phyloP scores from a whole-genome alignment of 53 echinoderm and acorn worm genomes.

The Holothuria scabra region DNA sequence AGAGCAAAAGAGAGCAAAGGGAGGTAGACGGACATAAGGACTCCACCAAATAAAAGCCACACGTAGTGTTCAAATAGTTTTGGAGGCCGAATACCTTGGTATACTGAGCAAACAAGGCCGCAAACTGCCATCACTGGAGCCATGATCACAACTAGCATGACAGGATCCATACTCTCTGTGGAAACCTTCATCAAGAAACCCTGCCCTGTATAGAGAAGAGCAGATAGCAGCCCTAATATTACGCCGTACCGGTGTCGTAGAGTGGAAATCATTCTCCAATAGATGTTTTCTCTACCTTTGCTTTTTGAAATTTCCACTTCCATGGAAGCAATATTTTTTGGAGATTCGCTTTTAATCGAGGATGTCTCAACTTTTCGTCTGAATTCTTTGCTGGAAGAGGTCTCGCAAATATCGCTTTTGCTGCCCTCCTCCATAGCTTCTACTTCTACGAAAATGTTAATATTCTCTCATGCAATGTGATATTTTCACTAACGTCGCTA shows the following conservation, averaged over 20 bases:
- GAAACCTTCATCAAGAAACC: background rate
- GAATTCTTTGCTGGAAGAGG: too few relatives aligned
- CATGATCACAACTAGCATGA: background rate
- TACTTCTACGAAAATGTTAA: too few relatives aligned
- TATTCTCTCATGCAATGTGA: too few relatives aligned
- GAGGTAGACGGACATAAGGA: background rate
- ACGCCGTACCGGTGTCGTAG: background rate
- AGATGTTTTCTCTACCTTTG: too few relatives aligned
- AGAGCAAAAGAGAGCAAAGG: background rate
- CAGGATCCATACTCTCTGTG: background rate
- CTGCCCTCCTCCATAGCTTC: too few relatives aligned
- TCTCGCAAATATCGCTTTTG: too few relatives aligned
- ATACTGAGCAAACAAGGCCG: background rate
- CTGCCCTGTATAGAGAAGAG: background rate
- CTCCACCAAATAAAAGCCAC: slow-evolving; percentile 12
- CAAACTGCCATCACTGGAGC: background rate
- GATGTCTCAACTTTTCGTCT: too few relatives aligned
- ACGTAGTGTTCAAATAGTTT: background rate
- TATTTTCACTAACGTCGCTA: too few relatives aligned
- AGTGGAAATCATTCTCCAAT: background rate
- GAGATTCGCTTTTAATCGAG: too few relatives aligned
- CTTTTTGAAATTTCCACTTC: too few relatives aligned
- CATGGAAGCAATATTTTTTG: too few relatives aligned
- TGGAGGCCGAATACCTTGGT: background rate
- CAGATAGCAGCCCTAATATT: background rate